Evolutionary conservation across 2,888 invertebrate species (phyloP).

Genomic region (Zelleria hepariella): DNA sequence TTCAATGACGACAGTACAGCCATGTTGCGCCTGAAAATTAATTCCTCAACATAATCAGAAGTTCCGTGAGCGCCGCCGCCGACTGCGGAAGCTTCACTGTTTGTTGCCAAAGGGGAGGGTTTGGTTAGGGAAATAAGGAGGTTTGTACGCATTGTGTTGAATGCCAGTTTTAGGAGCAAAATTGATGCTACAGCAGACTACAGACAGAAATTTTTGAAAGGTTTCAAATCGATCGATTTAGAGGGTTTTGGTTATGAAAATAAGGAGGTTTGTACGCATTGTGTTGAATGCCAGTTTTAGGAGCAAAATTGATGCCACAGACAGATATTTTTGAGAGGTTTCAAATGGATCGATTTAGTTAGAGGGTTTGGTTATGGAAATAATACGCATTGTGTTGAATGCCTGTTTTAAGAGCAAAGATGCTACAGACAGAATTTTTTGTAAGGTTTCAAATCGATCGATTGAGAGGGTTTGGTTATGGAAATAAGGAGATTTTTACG

Average conservation of each 20-base stretch:
- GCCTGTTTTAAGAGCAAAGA: background rate
- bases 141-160: background rate
- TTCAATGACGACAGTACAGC: slow-evolving; percentile 43
- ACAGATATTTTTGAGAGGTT: too few relatives aligned
- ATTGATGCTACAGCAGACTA: background rate
- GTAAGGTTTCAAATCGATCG: background rate
- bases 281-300: background rate
- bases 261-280: background rate
- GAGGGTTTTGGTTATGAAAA: background rate
- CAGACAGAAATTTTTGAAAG: background rate
- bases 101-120: background rate
- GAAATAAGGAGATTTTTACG: background rate
- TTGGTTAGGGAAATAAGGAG: background rate
- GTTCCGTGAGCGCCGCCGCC: slow-evolving; percentile 45
- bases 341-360: too few relatives aligned
- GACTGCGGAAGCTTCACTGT: slow-evolving; percentile 47
- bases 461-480: background rate
- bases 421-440: background rate
- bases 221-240: background rate
- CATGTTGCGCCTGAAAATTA: slow-evolving; percentile 70
- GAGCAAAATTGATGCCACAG: background rate
- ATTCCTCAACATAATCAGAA: slow-evolving; percentile 72
- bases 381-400: background rate
- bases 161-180: background rate
- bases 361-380: background rate